A percentile compares a stretch with the other conserved stretches of the same genome.
Evolutionary conservation across 2,797 vertebrate species (phyloP).

Genomic region (Melanotaenia boesemani): DNA sequence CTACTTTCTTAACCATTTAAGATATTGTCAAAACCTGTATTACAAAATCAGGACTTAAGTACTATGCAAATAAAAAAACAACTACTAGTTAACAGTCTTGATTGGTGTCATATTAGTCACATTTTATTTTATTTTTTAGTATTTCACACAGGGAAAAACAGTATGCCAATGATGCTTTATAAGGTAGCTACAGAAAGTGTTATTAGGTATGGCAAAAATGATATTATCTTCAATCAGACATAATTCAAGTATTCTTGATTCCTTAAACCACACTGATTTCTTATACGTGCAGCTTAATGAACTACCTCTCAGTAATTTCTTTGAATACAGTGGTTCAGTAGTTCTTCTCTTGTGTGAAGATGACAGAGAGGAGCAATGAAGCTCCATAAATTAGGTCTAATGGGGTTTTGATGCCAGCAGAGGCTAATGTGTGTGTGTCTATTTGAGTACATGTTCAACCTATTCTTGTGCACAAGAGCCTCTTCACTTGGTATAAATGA

Average conservation of each 20-base stretch:
- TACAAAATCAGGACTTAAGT: too few species aligned
- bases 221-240: background rate
- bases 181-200: too few species aligned
- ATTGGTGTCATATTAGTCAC: background rate
- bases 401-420: slow-evolving; percentile 29
- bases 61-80: too few species aligned
- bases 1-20: too few species aligned
- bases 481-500: slow-evolving; percentile 18
- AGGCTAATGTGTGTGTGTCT: slow-evolving; percentile 14
- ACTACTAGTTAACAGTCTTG: background rate
- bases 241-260: slow-evolving; percentile 6
- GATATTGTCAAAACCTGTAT: too few species aligned
- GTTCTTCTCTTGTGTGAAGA: slow-evolving; percentile 21
- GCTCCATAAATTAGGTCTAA: slow-evolving; percentile 47
- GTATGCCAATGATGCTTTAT: background rate
- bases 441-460: slow-evolving; percentile 9
- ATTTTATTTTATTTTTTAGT: background rate
- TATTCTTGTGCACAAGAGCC: background rate
- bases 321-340: slow-evolving; percentile 13
- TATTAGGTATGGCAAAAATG: background rate
- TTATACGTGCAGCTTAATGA: slow-evolving; percentile 17
- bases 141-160: too few species aligned
- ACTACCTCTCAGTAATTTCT: slow-evolving; percentile 16
- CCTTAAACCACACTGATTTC: background rate
- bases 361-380: slow-evolving; percentile 14